These are phyloP conservation scores for Neofelis nebulosa DNA, from an alignment of 2,113 vertebrate species.

Conservation along the genomic window DNA sequence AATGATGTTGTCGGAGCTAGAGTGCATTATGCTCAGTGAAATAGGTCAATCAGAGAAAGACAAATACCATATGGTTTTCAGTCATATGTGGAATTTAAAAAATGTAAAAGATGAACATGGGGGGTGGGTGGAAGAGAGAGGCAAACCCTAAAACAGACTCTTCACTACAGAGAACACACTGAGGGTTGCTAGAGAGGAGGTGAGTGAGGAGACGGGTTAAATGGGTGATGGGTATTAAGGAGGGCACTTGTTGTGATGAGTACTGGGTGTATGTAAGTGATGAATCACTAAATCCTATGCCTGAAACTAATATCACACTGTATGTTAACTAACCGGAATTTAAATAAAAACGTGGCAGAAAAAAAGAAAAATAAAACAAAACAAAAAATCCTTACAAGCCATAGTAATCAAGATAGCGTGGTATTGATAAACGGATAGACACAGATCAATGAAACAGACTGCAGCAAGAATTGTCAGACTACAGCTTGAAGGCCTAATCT, in stretches of 20 bases:
- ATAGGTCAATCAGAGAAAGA: neutral
- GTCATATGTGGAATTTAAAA: neutral
- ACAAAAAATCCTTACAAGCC: neutral
- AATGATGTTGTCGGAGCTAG: neutral
- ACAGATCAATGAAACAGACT: neutral
- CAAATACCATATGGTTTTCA: neutral
- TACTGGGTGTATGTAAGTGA: neutral
- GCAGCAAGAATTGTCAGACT: neutral
- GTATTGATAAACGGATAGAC: neutral
- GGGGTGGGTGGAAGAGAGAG: neutral
- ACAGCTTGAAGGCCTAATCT: neutral
- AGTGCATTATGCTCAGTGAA: neutral
- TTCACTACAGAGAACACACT: neutral
- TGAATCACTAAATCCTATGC: neutral
- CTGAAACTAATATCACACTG: neutral
- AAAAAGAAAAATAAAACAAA: neutral
- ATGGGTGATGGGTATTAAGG: neutral
- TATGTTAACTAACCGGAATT: neutral
- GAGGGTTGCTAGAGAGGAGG: neutral
- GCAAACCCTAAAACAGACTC: neutral
- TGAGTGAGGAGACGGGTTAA: neutral
- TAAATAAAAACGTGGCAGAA: neutral
- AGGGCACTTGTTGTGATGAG: neutral
- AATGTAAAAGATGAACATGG: neutral
- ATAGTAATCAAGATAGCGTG: neutral